Base-by-base conservation (phyloP, 2,888 invertebrate species). In the Uropetala carovei region DNA sequence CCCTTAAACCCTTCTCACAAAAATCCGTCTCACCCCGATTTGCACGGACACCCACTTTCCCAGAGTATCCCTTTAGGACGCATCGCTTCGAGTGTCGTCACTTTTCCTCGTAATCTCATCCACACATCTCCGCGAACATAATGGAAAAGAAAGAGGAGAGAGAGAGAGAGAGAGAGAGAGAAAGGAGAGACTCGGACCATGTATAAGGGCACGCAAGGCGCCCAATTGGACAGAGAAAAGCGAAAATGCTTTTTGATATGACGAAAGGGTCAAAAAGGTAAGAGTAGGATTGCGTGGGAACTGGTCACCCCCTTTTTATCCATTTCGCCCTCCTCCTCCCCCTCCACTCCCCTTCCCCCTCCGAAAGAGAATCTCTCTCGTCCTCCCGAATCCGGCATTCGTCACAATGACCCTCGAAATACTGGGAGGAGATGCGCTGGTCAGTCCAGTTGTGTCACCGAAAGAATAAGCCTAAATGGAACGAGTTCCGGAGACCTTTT, bases 381-480 rank as follows among this genome's bases (percentile, higher is more conserved):
- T 7, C 27, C 75, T 13, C 75, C 16, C 22, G 27, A 75, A 75
- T 7, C 22, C 68, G 22, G 22, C 68, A 68, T 75, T 75, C 75
- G 75, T 75, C 75, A 75, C 75, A 75, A 75, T 75, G 75, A 22
- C 75, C 75, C 27, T 75, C 75, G 22, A 27, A 75, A 75, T n/a
- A 75, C 75, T 27, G 22, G 75, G 75, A 75, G 27, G 75, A 27
- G 75, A 75, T 75, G 75, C 75, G 75, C 75, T 75, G 75, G 75
- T 75, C 75, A 75, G 68, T 68, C 68, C 68, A 68, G 75, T 75
- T 27, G 75, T 75, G 75, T 75, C 75, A 75, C 75, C 27, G 75
- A 3, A 75, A 75, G 75, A 75, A 75, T 75, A 75, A 22, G 75
- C 75, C 22, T 5, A 43, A n/a, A 68, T 68, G 68, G n/a, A 75